Conservation (phyloP, 2,888 invertebrate genomes). For the Rhaphigaster nebulosa region DNA sequence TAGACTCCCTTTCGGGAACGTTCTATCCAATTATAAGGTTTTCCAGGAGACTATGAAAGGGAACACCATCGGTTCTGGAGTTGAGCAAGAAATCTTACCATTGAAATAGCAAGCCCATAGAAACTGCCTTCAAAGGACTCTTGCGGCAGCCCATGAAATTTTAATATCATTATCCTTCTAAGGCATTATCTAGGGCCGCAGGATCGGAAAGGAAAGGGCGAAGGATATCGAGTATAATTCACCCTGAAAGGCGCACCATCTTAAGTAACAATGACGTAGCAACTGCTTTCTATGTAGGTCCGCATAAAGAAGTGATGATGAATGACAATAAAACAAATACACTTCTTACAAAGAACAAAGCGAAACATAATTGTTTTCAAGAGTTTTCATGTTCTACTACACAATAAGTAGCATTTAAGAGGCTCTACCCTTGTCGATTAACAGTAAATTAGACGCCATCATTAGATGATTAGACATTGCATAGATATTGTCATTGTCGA, state of each 20-base stretch:
- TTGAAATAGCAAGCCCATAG: neutral
- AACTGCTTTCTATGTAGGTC: neutral
- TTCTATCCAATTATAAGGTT: neutral
- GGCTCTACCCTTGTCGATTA: neutral
- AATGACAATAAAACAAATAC: neutral
- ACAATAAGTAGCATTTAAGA: neutral
- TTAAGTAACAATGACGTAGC: neutral
- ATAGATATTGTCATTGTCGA: neutral
- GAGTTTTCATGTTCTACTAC: neutral
- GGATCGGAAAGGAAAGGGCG: neutral
- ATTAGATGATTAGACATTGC: neutral
- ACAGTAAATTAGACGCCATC: too few relatives aligned
- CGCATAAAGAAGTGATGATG: neutral
- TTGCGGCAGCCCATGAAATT: neutral
- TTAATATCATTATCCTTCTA: slow-evolving; percentile 12
- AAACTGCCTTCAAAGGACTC: neutral
- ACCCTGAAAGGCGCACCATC: neutral
- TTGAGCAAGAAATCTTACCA: neutral
- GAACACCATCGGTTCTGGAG: too few relatives aligned
- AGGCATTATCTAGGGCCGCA: neutral
- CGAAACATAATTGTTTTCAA: neutral
- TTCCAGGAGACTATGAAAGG: neutral
- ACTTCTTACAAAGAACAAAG: neutral
- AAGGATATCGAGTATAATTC: neutral
- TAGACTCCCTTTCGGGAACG: neutral